A percentile compares a stretch with the other conserved stretches of the same genome.
These are phyloP conservation scores for Hirudo medicinalis DNA, from an alignment of 1,140 invertebrate species.

Conservation along the genomic window DNA sequence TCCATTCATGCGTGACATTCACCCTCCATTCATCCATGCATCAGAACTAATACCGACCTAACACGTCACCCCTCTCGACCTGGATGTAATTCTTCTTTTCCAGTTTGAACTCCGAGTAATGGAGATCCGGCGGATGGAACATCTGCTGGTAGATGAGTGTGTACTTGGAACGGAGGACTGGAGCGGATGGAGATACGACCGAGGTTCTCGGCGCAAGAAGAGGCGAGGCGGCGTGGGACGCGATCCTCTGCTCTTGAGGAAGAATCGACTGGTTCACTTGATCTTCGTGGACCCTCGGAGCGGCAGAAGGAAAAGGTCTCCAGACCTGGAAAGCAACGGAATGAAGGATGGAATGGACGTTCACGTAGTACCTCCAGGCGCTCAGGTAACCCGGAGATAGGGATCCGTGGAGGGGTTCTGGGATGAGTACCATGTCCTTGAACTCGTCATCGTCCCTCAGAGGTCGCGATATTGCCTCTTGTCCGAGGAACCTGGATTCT, in stretches of 20 bases:
- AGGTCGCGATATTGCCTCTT: constrained; percentile 21
- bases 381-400: constrained; percentile 7
- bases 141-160: constrained; percentile 17
- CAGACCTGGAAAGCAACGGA: constrained; percentile 13
- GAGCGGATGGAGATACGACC: no score
- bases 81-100: constrained; percentile 11
- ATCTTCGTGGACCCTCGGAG: no score
- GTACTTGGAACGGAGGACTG: constrained; percentile 5
- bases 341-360: constrained; percentile 22
- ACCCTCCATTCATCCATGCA: no score
- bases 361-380: constrained; percentile 21
- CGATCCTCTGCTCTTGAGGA: not conserved
- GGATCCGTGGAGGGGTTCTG: constrained; percentile 20
- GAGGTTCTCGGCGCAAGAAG: not conserved
- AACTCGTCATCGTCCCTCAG: constrained; percentile 10
- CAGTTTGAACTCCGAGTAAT: constrained; percentile 15
- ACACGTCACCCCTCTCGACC: constrained; percentile 18
- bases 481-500: constrained; percentile 21
- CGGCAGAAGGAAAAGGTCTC: not conserved
- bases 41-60: not conserved
- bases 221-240: not conserved
- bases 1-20: no score
- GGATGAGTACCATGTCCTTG: constrained; percentile 17
- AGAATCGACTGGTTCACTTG: no score
- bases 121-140: constrained; percentile 18